Evolutionary conservation across 2,113 vertebrate species (phyloP).

Genomic region (Emydocephalus ijimae): DNA sequence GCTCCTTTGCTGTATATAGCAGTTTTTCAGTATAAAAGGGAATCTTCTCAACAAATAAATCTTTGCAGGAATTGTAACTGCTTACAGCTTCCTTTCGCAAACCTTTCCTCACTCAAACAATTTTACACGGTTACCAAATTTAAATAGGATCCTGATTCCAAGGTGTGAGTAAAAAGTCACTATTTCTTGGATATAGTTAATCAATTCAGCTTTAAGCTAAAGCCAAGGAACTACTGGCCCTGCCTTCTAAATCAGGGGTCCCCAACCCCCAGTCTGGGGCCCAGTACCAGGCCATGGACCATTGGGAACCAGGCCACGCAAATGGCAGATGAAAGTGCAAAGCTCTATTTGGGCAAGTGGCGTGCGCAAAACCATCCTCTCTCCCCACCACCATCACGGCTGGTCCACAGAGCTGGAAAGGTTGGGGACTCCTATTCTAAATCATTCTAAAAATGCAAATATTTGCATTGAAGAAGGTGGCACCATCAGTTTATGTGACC

Average conservation of each 20-base stretch:
- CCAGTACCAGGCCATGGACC: not conserved
- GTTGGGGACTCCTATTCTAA: not conserved
- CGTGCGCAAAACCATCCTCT: too few relatives aligned
- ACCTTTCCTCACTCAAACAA: not conserved
- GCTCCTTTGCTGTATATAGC: not conserved
- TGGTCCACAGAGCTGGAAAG: not conserved
- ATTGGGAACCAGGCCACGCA: not conserved
- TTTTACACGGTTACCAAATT: not conserved
- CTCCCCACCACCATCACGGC: not conserved
- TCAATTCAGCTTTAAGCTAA: not conserved
- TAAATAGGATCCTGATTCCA: not conserved
- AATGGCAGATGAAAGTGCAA: not conserved
- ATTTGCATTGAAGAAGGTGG: not conserved
- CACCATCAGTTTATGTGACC: not conserved
- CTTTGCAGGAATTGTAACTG: not conserved
- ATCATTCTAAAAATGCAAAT: not conserved
- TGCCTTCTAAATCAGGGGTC: not conserved
- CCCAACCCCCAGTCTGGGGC: not conserved
- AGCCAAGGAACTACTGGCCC: not conserved
- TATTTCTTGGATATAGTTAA: not conserved
- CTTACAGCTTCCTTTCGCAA: not conserved
- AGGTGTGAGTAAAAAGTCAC: not conserved
- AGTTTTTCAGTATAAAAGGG: not conserved
- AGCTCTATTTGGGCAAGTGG: not conserved
- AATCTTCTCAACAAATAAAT: not conserved